A percentile compares a stretch with the other conserved stretches of the same genome.
phyloP scores from a whole-genome alignment of 2,797 vertebrate genomes.

The Sebastes aleutianus region DNA sequence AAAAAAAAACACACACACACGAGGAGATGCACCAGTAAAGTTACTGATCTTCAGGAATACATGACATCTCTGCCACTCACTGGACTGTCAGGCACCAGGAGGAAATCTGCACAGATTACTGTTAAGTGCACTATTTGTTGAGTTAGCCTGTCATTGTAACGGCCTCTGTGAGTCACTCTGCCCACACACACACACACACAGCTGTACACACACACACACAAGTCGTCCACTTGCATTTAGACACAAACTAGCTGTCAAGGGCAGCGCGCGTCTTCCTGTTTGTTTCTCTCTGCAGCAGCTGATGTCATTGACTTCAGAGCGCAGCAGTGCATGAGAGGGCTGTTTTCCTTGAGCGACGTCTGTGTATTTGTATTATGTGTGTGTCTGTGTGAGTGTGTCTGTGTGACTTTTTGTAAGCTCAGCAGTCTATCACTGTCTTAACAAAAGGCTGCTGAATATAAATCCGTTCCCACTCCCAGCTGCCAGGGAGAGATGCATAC shows the following conservation, averaged over 20 bases:
- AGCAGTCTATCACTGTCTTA: conserved; percentile 58
- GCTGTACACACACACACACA: conserved; percentile 4
- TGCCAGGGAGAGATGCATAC: conserved; percentile 20
- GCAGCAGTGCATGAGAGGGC: conserved; percentile 20
- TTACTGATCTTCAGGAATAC: conserved; percentile 1
- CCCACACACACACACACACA: neutral
- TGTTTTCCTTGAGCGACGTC: conserved; percentile 44
- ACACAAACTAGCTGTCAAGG: conserved; percentile 45
- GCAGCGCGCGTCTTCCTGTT: conserved; percentile 22
- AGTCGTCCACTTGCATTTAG: conserved; percentile 5
- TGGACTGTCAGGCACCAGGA: neutral
- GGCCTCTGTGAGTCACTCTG: conserved; percentile 31
- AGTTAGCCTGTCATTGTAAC: conserved; percentile 26
- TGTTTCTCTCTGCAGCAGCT: conserved; percentile 27
- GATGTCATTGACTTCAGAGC: conserved; percentile 41
- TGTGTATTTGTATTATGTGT: neutral
- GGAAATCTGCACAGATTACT: conserved; percentile 21
- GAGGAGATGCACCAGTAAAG: neutral
- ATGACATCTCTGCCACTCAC: neutral
- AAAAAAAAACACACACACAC: neutral
- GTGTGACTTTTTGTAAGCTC: conserved; percentile 44
- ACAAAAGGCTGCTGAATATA: conserved; percentile 60
- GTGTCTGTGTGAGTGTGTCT: neutral
- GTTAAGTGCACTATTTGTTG: conserved; percentile 9
- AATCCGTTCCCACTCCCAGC: conserved; percentile 41